Base-by-base conservation (phyloP, 35 echinoderm and acorn worm genomes). In the Lytechinus pictus region DNA sequence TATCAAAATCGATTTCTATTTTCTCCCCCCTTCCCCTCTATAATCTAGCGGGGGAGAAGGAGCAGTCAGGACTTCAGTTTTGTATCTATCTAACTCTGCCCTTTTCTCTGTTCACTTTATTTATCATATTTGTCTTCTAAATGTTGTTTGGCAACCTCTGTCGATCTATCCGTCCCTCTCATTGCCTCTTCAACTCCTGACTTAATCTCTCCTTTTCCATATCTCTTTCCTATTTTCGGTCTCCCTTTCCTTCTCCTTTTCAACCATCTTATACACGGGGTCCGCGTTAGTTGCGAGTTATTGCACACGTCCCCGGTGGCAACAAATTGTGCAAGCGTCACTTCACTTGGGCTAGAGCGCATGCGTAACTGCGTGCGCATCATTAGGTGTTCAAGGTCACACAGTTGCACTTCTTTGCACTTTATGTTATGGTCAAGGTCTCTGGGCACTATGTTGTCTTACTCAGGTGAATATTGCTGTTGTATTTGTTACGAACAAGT, bases 1-100 rank as follows among this genome's bases (percentile, higher is more conserved):
- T 90, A 90, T 90, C 88, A 90, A 90, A 90, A 90, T 90, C 88
- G 88, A 90, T 90, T 90, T 90, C 88, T 90, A 44, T 90, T 44
- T 90, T 44, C 88, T 44, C 88, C 52, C 88, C 52, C 29, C 88
- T 52, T 54, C 52, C 24, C 52, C 88, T 90, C 88, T 90, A 14
- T 44, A 90, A 90, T 90, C 88, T 90, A 54, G 28, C 52, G 88
- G 52, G 52, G 52, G 88, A 90, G 8, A 90, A 90, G 88, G 16
- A 44, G 29, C 52, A 52, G 88, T 90, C 88, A 90, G 27, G 33
- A 5, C 52, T 8, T 9, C 0, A 13, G 3, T 29, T 13, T 9
- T 89, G 13, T 89, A 5, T 33, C 87, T 89, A 27, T 89, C 9
- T 33, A 27, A 44, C 9, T 33, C 52, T 53, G 9, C 51, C 28